A percentile compares a stretch with the other conserved stretches of the same genome.
These are phyloP conservation scores for Limonius californicus DNA, from an alignment of 1,140 invertebrate species.

Conservation along the genomic window DNA sequence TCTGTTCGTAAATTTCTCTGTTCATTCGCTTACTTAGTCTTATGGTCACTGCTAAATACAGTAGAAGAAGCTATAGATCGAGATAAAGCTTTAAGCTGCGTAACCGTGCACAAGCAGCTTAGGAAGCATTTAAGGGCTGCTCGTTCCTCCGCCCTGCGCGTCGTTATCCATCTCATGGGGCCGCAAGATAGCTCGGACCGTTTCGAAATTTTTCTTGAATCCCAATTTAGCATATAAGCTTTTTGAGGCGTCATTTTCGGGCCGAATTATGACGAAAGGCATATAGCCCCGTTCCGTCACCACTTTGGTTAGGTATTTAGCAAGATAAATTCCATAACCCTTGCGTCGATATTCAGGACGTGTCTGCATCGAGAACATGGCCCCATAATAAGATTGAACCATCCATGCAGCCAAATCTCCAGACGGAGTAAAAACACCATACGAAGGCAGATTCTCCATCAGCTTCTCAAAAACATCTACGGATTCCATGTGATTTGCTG, in stretches of 20 bases:
- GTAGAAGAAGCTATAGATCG: slow-evolving; percentile 2
- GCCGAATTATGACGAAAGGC: slow-evolving; percentile 81
- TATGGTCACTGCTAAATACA: slow-evolving; percentile 1
- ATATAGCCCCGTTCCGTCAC: slow-evolving; percentile 72
- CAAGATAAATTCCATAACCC: slow-evolving; percentile 69
- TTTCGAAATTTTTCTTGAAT: slow-evolving; percentile 72
- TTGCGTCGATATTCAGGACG: slow-evolving; percentile 74
- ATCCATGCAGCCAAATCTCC: slow-evolving; percentile 76
- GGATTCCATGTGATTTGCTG: slow-evolving; percentile 79
- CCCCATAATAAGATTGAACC: slow-evolving; percentile 83
- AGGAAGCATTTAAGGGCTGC: slow-evolving; percentile 10
- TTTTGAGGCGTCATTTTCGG: slow-evolving; percentile 77
- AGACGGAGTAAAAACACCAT: slow-evolving; percentile 66
- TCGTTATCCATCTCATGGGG: slow-evolving; percentile 49
- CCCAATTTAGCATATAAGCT: slow-evolving; percentile 75
- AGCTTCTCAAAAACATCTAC: slow-evolving; percentile 76
- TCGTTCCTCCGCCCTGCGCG: slow-evolving; percentile 38
- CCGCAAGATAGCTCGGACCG: slow-evolving; percentile 68
- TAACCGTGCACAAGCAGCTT: slow-evolving; percentile 17
- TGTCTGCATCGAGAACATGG: slow-evolving; percentile 89
- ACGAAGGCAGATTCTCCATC: slow-evolving; percentile 67
- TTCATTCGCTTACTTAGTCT: neutral
- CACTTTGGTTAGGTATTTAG: slow-evolving; percentile 61
- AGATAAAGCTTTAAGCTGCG: slow-evolving; percentile 17
- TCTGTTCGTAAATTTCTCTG: slow-evolving; percentile 3